phyloP scores from a whole-genome alignment of 1,140 invertebrate species.

The Aphelenchoides besseyi region DNA sequence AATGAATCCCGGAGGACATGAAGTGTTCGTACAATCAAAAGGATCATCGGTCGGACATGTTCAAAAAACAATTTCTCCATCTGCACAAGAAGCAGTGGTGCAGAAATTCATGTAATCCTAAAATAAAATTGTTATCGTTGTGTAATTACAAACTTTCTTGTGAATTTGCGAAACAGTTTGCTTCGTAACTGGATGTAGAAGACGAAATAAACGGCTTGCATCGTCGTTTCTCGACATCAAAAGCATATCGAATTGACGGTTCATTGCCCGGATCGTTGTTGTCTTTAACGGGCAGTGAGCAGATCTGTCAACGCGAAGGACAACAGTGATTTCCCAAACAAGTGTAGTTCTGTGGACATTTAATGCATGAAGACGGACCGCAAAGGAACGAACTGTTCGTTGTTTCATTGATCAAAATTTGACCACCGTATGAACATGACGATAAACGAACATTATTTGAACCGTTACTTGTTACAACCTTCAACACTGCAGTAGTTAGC shows the following conservation, averaged over 20 bases:
- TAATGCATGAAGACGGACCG: slow-evolving; percentile 11
- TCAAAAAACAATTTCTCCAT: slow-evolving; percentile 30
- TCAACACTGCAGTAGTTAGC: slow-evolving; percentile 38
- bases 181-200: too few relatives aligned
- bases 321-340: slow-evolving; percentile 19
- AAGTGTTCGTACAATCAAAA: slow-evolving; percentile 24
- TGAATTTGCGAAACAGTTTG: too few relatives aligned
- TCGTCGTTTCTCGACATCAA: slow-evolving; percentile 18
- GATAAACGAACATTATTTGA: slow-evolving; percentile 18
- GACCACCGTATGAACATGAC: slow-evolving; percentile 21
- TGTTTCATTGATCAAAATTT: slow-evolving; percentile 8
- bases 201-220: slow-evolving; percentile 28
- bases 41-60: slow-evolving; percentile 18
- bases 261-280: slow-evolving; percentile 22
- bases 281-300: slow-evolving; percentile 16
- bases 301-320: slow-evolving; percentile 17
- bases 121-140: not conserved
- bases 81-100: slow-evolving; percentile 27
- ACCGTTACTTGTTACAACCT: slow-evolving; percentile 12
- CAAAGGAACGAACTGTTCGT: slow-evolving; percentile 8
- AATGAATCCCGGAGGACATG: slow-evolving; percentile 27
- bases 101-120: slow-evolving; percentile 26
- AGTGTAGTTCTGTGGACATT: slow-evolving; percentile 31
- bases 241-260: slow-evolving; percentile 31
- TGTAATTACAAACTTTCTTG: too few relatives aligned